phyloP scores from a whole-genome alignment of 2,888 invertebrate species.

The Acrobasis suavella region DNA sequence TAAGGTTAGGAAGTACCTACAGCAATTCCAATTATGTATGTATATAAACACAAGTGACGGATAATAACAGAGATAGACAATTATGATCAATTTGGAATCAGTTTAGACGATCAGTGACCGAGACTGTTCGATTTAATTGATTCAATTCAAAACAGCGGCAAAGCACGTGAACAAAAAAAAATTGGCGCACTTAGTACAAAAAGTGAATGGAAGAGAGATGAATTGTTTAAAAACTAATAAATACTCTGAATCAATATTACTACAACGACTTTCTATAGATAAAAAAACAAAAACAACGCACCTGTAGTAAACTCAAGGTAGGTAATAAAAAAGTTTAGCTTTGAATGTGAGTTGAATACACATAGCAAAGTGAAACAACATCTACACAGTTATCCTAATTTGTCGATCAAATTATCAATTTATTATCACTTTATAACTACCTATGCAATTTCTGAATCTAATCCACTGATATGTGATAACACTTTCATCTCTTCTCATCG shows the following conservation, averaged over 20 bases:
- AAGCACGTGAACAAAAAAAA: background rate
- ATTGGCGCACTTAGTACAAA: background rate
- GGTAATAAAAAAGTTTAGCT: no score
- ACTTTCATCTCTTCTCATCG: background rate
- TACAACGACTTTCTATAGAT: background rate
- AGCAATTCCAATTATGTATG: no score
- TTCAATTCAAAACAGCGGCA: background rate
- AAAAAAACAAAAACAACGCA: background rate
- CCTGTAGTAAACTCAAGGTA: background rate
- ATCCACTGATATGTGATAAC: background rate
- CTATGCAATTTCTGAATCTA: background rate
- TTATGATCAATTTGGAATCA: background rate
- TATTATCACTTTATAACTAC: slow-evolving; percentile 2
- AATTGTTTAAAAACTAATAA: no score
- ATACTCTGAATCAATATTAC: background rate
- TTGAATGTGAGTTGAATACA: no score
- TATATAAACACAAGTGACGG: no score
- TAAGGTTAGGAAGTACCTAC: background rate
- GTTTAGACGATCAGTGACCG: background rate
- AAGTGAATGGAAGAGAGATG: background rate
- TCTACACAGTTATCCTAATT: background rate
- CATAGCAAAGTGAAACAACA: no score
- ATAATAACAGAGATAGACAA: no score
- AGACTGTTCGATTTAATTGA: background rate
- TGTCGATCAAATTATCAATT: background rate